Base-by-base conservation (phyloP, 2,797 vertebrate species). In the Melanogrammus aeglefinus region DNA sequence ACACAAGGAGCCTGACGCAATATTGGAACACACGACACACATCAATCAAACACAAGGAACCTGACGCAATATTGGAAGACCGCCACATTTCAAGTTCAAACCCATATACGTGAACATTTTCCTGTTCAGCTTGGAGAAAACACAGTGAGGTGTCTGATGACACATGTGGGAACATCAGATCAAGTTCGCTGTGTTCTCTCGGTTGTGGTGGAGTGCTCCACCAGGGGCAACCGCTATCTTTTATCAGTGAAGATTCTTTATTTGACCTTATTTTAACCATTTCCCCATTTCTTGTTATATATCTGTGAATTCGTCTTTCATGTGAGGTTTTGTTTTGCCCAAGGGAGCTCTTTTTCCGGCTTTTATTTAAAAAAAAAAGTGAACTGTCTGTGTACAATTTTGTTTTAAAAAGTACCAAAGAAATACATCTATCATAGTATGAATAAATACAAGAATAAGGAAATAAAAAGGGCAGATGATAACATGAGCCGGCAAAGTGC, bases 381-480 rank as follows among this genome's bases (percentile, higher is more conserved):
- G 1, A 21, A 63, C 14, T 63, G 57, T 63, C 57, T 57, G 4
- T 63, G n/a, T 63, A 63, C 57, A 63, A 63, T 63, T 69, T 69
- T 24, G 63, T 69, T 27, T 69, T 10, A 69, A 27, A 69, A 27
- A 69, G 14, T 69, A n/a, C 63, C 10, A 27, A 4, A 69, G 21
- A 63, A 57, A 24, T 63, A 63, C 73, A 74, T n/a, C 72, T 3
- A 63, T 84, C 79, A 89, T 84, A 85, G 75, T 81, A 77, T 39
- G 78, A 85, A 86, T 76, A 78, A 71, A 88, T 79, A 79, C 85
- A 88, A 76, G 84, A 83, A 86, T 70, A 24, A 16, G 12, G 1
- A 73, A 1, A 21, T 3, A 76, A 29, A 16, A n/a, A 31, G 18
- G 16, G 35, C 44, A 16, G 44, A 21, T 2, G 39, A 41, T 41